phyloP scores from a whole-genome alignment of 1,140 invertebrate species.

The Hycleus phaleratus region DNA sequence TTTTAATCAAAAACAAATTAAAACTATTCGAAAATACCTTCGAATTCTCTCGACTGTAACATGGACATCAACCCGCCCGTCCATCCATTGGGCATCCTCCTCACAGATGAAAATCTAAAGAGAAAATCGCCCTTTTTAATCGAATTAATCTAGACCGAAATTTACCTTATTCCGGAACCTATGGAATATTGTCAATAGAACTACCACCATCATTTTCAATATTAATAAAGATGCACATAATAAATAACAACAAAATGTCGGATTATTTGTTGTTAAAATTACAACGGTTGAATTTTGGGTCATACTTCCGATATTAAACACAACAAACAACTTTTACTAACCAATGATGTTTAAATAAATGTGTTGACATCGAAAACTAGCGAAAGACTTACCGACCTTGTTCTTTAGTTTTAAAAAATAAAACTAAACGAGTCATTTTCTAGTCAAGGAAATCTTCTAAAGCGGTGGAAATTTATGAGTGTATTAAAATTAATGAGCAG shows the following conservation, averaged over 20 bases:
- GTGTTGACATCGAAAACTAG: no score
- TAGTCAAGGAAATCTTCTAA: no score
- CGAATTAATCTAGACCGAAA: background rate
- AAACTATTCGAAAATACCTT: conserved; percentile 13
- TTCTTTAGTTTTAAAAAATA: no score
- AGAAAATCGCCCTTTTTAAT: background rate
- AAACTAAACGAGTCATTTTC: no score
- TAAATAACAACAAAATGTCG: conserved; percentile 7
- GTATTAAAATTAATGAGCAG: no score
- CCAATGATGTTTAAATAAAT: no score
- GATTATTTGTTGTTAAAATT: conserved; percentile 1
- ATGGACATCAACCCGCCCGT: conserved; percentile 13
- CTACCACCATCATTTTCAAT: conserved; percentile 22
- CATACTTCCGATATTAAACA: no score
- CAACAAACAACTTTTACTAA: no score
- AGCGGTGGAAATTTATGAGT: no score
- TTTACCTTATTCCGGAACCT: conserved; percentile 24
- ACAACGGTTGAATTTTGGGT: background rate
- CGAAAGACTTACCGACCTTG: no score
- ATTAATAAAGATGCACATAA: conserved; percentile 14
- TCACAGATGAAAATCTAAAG: conserved; percentile 24
- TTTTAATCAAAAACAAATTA: background rate
- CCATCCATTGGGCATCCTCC: conserved; percentile 20
- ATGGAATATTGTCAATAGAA: conserved; percentile 21
- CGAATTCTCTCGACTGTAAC: conserved; percentile 24